Percentiles rank a stretch among this genome's conserved stretches.
phyloP scores from a whole-genome alignment of 2,888 invertebrate species.

The Euclidia mi region DNA sequence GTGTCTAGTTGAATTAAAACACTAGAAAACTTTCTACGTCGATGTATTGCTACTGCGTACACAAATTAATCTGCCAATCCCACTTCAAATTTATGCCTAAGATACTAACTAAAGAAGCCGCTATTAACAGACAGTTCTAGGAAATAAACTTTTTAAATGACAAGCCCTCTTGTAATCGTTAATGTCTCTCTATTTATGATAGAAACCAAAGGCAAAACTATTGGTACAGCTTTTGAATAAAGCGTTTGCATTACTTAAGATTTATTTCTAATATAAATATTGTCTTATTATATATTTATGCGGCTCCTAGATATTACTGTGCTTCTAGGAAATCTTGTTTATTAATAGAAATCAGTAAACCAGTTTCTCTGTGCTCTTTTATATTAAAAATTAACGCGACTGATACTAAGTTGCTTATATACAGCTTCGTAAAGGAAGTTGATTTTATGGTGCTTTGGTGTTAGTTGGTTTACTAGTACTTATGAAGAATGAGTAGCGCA shows the following conservation, averaged over 20 bases:
- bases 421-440: slow-evolving; percentile 36
- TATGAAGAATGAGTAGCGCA: slow-evolving; percentile 17
- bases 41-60: no score
- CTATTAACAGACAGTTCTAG: no score
- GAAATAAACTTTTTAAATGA: background rate
- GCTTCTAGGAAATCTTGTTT: slow-evolving; percentile 60
- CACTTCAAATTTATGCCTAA: no score
- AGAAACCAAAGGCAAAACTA: background rate
- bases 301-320: slow-evolving; percentile 29
- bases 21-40: no score
- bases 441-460: slow-evolving; percentile 36
- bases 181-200: background rate
- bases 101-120: no score
- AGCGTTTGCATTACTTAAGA: slow-evolving; percentile 13
- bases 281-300: slow-evolving; percentile 51
- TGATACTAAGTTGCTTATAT: slow-evolving; percentile 48
- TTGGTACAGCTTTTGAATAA: background rate
- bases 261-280: slow-evolving; percentile 45
- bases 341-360: slow-evolving; percentile 63
- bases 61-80: no score
- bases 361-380: slow-evolving; percentile 59
- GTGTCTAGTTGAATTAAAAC: no score
- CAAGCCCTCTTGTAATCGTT: background rate
- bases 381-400: slow-evolving; percentile 55
- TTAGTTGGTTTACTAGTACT: slow-evolving; percentile 30